These are phyloP conservation scores for Aradus depressus DNA, from an alignment of 2,888 invertebrate species.

Conservation along the genomic window DNA sequence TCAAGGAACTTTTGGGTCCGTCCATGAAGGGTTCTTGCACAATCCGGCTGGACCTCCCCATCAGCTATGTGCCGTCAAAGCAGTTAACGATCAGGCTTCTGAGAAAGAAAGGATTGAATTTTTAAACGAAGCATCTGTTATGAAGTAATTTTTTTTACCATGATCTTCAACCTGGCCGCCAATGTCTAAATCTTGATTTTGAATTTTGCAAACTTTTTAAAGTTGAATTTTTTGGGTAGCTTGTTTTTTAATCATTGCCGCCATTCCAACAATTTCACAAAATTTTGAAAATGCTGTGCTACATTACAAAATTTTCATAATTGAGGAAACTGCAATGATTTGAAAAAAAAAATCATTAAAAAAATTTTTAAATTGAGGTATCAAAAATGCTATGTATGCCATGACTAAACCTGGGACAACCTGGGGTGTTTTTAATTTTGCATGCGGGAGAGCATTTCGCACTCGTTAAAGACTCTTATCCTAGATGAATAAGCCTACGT, in stretches of 20 bases:
- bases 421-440: no score
- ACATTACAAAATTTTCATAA: neutral
- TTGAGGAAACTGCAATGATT: neutral
- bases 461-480: no score
- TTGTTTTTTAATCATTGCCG: no score
- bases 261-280: no score
- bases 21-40: conserved; percentile 47
- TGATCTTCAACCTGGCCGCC: no score
- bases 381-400: no score
- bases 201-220: neutral
- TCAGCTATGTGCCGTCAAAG: conserved; percentile 52
- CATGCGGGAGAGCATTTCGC: no score
- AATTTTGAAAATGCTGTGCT: neutral
- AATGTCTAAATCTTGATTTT: no score
- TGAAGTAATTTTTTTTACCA: conserved; percentile 46
- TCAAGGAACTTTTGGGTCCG: conserved; percentile 63
- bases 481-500: no score
- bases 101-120: conserved; percentile 51
- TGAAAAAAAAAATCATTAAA: neutral
- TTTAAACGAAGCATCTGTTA: conserved; percentile 58
- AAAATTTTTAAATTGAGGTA: neutral
- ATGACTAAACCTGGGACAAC: no score
- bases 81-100: conserved; percentile 47
- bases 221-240: neutral
- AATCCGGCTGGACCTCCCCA: conserved; percentile 34